These are phyloP conservation scores for Yponomeuta cagnagella DNA, from an alignment of 2,888 invertebrate genomes.

Conservation along the genomic window DNA sequence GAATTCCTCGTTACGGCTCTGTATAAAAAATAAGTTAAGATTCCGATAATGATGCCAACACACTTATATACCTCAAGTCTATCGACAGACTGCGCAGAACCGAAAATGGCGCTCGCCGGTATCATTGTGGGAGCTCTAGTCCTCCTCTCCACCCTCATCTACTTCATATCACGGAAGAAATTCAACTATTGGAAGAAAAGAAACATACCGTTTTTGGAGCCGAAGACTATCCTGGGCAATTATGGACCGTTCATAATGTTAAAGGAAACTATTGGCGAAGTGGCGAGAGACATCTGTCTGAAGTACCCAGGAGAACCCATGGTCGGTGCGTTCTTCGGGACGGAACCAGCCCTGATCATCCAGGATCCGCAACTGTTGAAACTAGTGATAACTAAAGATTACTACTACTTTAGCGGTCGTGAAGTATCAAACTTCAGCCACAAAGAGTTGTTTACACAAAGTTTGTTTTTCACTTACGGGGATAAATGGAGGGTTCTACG, in stretches of 20 bases:
- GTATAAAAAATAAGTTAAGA: too few species aligned
- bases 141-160: neutral
- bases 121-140: neutral
- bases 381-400: constrained; percentile 31
- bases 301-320: constrained; percentile 17
- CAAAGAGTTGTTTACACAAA: constrained; percentile 28
- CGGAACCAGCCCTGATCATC: constrained; percentile 24
- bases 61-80: neutral
- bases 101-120: neutral
- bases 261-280: neutral
- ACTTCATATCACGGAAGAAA: constrained; percentile 3
- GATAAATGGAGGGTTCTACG: constrained; percentile 32
- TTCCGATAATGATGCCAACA: too few species aligned
- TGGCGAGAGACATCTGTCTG: constrained; percentile 18
- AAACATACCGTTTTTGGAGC: neutral
- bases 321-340: constrained; percentile 21
- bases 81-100: neutral
- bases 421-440: constrained; percentile 26
- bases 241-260: constrained; percentile 7
- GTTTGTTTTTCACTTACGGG: constrained; percentile 31
- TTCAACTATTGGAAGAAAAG: constrained; percentile 12
- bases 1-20: too few species aligned
- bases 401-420: constrained; percentile 31
- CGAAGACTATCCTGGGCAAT: constrained; percentile 12
- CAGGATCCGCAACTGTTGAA: constrained; percentile 32